A percentile compares a stretch with the other conserved stretches of the same genome.
Conservation (phyloP, 2,797 vertebrate species). For the Lithobates sylvaticus region DNA sequence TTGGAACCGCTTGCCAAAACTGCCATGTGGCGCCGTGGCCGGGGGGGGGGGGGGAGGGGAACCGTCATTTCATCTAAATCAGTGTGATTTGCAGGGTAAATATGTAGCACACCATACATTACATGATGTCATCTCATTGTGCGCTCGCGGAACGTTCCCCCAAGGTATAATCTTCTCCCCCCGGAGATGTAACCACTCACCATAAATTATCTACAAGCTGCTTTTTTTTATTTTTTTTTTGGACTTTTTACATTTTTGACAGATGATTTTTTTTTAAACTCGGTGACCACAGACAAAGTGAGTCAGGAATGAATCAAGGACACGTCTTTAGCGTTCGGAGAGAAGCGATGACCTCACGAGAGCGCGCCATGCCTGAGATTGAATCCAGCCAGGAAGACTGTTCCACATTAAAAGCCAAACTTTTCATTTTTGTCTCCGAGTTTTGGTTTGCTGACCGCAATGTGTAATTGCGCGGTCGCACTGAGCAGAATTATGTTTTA, state of each 20-base stretch:
- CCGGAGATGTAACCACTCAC: constrained; percentile 66
- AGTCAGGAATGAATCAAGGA: constrained; percentile 36
- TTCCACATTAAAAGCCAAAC: constrained; percentile 1
- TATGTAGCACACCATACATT: constrained; percentile 53
- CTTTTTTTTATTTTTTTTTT: constrained; percentile 39
- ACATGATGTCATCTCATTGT: constrained; percentile 69
- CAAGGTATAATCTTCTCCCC: constrained; percentile 65
- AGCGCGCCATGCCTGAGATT: neutral
- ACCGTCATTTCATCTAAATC: constrained; percentile 16
- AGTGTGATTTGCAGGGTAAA: constrained; percentile 50
- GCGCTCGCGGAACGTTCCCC: constrained; percentile 63
- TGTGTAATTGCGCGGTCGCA: no score
- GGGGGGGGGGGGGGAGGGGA: constrained; percentile 5
- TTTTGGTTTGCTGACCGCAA: neutral
- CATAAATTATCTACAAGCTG: constrained; percentile 65
- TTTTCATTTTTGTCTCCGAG: neutral
- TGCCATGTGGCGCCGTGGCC: constrained; percentile 53
- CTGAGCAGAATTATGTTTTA: no score
- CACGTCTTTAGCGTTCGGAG: neutral
- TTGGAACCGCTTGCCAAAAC: constrained; percentile 9
- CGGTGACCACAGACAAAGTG: constrained; percentile 44
- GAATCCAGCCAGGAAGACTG: neutral
- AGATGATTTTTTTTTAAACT: constrained; percentile 24
- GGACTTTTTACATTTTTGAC: constrained; percentile 62
- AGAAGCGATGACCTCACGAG: neutral